phyloP scores from a whole-genome alignment of 2,113 vertebrate species.

The Rhabdornis inornatus region DNA sequence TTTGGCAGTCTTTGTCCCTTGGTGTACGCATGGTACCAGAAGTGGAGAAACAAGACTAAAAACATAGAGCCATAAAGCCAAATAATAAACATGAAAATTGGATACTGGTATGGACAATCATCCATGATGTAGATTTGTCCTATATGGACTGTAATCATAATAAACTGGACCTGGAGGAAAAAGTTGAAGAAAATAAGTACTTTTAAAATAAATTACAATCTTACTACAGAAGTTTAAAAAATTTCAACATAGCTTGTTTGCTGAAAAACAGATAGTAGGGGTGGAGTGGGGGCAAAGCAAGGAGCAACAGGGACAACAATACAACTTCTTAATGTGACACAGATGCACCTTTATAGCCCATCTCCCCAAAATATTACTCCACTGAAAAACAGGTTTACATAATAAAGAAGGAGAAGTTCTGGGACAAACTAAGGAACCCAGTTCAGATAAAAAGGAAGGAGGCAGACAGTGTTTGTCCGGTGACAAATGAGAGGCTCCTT shows the following conservation, averaged over 20 bases:
- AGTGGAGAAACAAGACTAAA: constrained; percentile 92
- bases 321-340: not conserved
- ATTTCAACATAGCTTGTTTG: not conserved
- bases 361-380: not conserved
- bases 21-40: constrained; percentile 96
- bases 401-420: not conserved
- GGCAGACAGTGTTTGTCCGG: not conserved
- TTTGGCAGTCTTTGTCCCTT: constrained; percentile 92
- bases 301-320: not conserved
- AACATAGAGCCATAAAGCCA: constrained; percentile 85
- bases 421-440: not conserved
- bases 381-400: not conserved
- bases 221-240: not conserved
- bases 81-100: constrained; percentile 92
- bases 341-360: not conserved
- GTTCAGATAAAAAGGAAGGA: not conserved
- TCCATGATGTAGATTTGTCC: constrained; percentile 91
- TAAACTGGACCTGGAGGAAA: constrained; percentile 87
- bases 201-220: not conserved
- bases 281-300: not conserved
- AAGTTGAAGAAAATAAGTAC: not conserved
- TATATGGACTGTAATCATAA: constrained; percentile 85
- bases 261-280: not conserved
- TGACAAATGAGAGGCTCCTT: not conserved
- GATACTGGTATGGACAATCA: constrained; percentile 89